phyloP scores from a whole-genome alignment of 2,113 vertebrate genomes.

The Ceratotherium simum region DNA sequence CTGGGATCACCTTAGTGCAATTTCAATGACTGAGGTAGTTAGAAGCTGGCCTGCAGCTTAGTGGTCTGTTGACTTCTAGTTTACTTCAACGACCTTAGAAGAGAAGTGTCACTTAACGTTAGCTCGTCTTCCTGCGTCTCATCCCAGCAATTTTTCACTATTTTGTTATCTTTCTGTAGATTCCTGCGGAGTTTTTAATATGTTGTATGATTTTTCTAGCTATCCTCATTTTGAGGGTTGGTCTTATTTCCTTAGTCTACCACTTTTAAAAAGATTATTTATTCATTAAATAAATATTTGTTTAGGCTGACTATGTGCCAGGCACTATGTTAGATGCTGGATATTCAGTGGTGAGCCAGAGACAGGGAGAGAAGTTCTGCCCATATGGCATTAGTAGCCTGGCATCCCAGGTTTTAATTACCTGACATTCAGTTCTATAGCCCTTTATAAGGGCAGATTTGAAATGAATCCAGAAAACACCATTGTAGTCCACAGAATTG shows the following conservation, averaged over 20 bases:
- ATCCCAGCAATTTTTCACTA: fast-evolving
- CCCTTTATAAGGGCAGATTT: background rate
- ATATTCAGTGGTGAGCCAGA: fast-evolving
- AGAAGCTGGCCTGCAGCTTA: background rate
- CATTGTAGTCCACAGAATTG: fast-evolving
- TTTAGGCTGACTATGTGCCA: background rate
- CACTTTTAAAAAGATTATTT: background rate
- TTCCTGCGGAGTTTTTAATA: background rate
- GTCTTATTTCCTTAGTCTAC: background rate
- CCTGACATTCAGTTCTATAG: background rate
- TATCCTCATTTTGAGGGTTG: background rate
- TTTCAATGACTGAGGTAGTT: fast-evolving
- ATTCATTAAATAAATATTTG: background rate
- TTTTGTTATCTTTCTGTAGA: fast-evolving
- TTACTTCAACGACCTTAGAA: fast-evolving
- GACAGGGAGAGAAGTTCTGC: background rate
- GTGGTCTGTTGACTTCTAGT: background rate
- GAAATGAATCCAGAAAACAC: background rate
- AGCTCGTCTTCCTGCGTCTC: fast-evolving
- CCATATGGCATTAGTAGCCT: fast-evolving
- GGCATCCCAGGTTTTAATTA: no score
- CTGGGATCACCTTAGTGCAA: fast-evolving
- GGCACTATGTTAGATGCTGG: no score
- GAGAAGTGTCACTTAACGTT: fast-evolving
- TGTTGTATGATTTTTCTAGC: background rate